Evolutionary conservation across 2,888 invertebrate genomes (phyloP).

Genomic region (Tipula lateralis): DNA sequence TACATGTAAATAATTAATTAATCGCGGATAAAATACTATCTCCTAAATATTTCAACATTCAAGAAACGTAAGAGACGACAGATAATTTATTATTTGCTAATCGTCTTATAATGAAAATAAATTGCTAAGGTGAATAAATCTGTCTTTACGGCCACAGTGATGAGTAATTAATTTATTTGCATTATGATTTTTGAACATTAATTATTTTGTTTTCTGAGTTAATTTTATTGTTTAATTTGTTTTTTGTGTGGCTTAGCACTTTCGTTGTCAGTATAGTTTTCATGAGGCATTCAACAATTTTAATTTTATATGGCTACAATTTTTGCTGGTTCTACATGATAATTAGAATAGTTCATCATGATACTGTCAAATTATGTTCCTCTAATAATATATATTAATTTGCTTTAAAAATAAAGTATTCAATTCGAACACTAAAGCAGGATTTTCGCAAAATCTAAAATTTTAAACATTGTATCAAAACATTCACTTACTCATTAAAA

Average conservation of each 20-base stretch:
- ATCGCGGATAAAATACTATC: not conserved
- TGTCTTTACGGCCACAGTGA: not conserved
- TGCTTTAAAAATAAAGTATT: too few relatives aligned
- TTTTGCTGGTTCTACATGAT: too few relatives aligned
- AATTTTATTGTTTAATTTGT: not conserved
- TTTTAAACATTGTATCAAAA: too few relatives aligned
- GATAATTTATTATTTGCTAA: conserved; percentile 11
- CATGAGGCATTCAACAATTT: too few relatives aligned
- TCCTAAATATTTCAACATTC: not conserved
- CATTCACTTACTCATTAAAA: too few relatives aligned
- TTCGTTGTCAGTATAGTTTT: not conserved
- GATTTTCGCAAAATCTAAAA: too few relatives aligned
- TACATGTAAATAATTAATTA: not conserved
- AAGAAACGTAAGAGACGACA: not conserved
- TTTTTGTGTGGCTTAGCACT: not conserved
- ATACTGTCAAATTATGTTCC: too few relatives aligned
- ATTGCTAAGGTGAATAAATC: not conserved
- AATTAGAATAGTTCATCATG: too few relatives aligned
- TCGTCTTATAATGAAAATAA: not conserved
- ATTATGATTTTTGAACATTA: not conserved
- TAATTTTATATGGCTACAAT: too few relatives aligned
- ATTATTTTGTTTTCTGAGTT: not conserved
- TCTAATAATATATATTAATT: too few relatives aligned
- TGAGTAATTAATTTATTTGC: not conserved
- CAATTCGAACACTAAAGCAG: too few relatives aligned